A percentile compares a stretch with the other conserved stretches of the same genome.
These are phyloP conservation scores for Pantherophis vulpinus DNA, from an alignment of 2,797 vertebrate species.

Conservation along the genomic window DNA sequence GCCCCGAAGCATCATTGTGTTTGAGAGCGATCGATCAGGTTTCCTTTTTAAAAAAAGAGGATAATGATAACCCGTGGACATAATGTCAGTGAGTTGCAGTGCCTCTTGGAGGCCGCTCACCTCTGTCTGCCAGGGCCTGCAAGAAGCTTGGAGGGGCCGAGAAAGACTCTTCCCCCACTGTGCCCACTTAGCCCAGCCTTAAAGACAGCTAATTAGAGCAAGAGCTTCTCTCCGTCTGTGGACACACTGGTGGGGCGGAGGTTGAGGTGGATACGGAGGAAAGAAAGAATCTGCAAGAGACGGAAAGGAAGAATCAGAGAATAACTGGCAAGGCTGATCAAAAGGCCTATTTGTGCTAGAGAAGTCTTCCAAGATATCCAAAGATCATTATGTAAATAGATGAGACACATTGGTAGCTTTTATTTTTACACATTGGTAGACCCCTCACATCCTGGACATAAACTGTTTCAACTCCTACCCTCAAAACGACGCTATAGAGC, in stretches of 20 bases:
- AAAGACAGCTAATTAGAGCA: constrained; percentile 68
- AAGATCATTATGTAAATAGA: constrained; percentile 23
- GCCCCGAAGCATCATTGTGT: constrained; percentile 87
- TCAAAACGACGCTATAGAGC: too few relatives aligned
- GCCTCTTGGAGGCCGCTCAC: constrained; percentile 72
- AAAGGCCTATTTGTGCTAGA: constrained; percentile 44
- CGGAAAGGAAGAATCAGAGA: neutral
- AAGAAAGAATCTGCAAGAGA: neutral
- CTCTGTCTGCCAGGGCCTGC: constrained; percentile 41
- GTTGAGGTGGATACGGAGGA: neutral
- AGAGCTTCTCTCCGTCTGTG: constrained; percentile 46
- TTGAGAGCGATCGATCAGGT: constrained; percentile 86
- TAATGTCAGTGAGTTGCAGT: constrained; percentile 82
- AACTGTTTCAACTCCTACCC: too few relatives aligned
- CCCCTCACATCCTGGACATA: too few relatives aligned
- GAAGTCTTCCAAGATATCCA: constrained; percentile 53
- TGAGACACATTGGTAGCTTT: neutral
- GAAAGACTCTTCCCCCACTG: constrained; percentile 61
- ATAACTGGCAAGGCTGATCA: constrained; percentile 27
- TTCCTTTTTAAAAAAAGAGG: constrained; percentile 54
- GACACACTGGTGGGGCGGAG: constrained; percentile 7
- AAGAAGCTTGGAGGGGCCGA: constrained; percentile 59
- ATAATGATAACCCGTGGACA: constrained; percentile 96
- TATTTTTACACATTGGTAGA: too few relatives aligned
- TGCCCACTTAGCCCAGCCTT: constrained; percentile 66